These are phyloP conservation scores for Drosophila sechellia DNA, from an alignment of 1,140 invertebrate species.

Conservation along the genomic window DNA sequence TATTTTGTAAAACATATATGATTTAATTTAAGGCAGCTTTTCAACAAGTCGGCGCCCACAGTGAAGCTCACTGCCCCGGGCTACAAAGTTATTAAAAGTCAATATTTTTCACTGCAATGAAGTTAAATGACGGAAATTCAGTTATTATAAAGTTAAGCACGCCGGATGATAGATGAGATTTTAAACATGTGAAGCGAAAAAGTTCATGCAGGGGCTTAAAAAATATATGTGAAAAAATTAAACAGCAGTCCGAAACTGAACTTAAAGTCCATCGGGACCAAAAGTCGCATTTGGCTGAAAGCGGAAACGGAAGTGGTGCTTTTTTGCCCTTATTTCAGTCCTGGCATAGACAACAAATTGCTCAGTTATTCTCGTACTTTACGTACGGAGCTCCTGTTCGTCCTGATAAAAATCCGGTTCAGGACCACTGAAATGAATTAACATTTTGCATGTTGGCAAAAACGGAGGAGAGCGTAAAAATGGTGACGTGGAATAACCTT, in stretches of 20 bases:
- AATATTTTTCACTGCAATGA: constrained; percentile 64
- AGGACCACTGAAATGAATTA: constrained; percentile 70
- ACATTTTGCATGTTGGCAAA: constrained; percentile 75
- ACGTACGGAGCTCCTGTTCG: constrained; percentile 18
- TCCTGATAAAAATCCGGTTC: constrained; percentile 75
- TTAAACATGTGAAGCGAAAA: constrained; percentile 33
- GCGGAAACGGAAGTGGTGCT: constrained; percentile 67
- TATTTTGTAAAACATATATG: constrained; percentile 20
- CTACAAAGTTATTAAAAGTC: constrained; percentile 68
- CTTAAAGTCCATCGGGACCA: constrained; percentile 9
- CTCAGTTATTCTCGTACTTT: constrained; percentile 39
- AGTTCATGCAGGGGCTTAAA: not conserved
- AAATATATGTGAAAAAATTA: not conserved
- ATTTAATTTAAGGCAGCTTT: constrained; percentile 57
- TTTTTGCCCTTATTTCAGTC: constrained; percentile 8
- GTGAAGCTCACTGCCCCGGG: constrained; percentile 43
- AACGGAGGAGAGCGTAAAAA: constrained; percentile 32
- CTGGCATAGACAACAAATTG: constrained; percentile 50
- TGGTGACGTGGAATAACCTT: constrained; percentile 17
- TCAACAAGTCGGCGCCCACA: constrained; percentile 36
- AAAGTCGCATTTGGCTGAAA: constrained; percentile 1
- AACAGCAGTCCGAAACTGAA: not conserved
- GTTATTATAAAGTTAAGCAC: constrained; percentile 60
- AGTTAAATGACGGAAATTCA: constrained; percentile 77
- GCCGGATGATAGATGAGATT: constrained; percentile 59